Base-by-base conservation (phyloP, 2,113 vertebrate species). In the Ornithorhynchus anatinus region DNA sequence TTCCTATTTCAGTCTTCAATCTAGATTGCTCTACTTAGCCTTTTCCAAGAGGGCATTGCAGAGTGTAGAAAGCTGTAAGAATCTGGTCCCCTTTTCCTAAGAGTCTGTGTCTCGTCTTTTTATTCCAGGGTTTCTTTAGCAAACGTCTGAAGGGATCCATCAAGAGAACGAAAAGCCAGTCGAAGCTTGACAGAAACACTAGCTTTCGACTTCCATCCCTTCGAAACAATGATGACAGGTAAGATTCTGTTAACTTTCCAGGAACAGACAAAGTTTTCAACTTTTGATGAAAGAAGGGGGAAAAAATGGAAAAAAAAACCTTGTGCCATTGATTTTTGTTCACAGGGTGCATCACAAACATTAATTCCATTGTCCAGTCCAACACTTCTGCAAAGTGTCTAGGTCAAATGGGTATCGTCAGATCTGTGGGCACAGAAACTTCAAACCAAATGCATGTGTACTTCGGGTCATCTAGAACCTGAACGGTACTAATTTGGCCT, bases 81-180 rank as follows among this genome's bases (percentile, higher is more conserved):
- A 11, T n/a, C n/a, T n/a, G n/a, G n/a, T n/a, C 25, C 25, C 36
- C 4, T 25, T 12, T 13, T 75, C 53, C 27, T 17, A n/a, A 64
- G 38, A 7, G 0, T 50, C 59, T 32, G 22, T 29, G 2, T 36
- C 73, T 86, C 69, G 56, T 20, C 38, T 85, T 88, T 85, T 84
- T 25, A 9, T 86, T 88, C 42, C 73, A 99, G 98, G 96, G 96
- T 6, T 99, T 99, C 85, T 97, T 99, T 92, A 98, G 96, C 73
- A 98, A 97, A 84, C 96, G 97, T 45, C 94, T 99, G 53, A 99
- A 98, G 91, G 96, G 97, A 14, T 99, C 98, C 76, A 97, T 99
- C 89, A 99, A 99, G 89, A 95, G 98, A 80, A 98, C 96, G 5
- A 98, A 97, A 92, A 99, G 97, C 79, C 97, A 98, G 33, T 97